phyloP scores from a whole-genome alignment of 2,888 invertebrate species.

The Amphipoea oculea region DNA sequence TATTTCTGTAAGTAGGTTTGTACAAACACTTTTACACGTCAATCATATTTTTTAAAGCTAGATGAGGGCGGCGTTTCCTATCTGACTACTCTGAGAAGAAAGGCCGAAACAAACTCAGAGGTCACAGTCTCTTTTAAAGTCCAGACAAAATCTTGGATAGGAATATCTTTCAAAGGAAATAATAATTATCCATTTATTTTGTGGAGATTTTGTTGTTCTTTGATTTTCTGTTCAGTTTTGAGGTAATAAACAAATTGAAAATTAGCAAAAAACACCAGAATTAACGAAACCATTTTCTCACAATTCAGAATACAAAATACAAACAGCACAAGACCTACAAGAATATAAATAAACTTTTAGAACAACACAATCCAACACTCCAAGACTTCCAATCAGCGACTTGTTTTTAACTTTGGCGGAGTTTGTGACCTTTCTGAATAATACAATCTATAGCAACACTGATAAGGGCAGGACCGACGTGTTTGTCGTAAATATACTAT shows the following conservation, averaged over 20 bases:
- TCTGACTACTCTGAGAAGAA: too few species aligned
- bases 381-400: slow-evolving; percentile 27
- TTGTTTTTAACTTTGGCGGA: slow-evolving; percentile 29
- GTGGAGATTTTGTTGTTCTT: too few species aligned
- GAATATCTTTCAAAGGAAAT: too few species aligned
- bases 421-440: slow-evolving; percentile 51
- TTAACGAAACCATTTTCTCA: neutral
- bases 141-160: too few species aligned
- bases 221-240: too few species aligned
- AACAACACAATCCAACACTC: slow-evolving; percentile 9
- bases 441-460: slow-evolving; percentile 39
- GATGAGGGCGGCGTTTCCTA: too few species aligned
- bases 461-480: slow-evolving; percentile 16
- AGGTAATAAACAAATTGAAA: neutral
- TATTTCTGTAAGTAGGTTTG: too few species aligned
- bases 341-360: slow-evolving; percentile 24
- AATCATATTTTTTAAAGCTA: too few species aligned
- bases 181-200: too few species aligned
- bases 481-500: slow-evolving; percentile 23
- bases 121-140: too few species aligned
- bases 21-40: too few species aligned
- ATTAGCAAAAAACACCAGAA: neutral
- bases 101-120: too few species aligned
- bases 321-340: neutral
- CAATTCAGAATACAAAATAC: neutral